Evolutionary conservation across 2,797 vertebrate species (phyloP), one percentile per base, ranked within the genome.

Genomic region (Limosa lapponica): DNA sequence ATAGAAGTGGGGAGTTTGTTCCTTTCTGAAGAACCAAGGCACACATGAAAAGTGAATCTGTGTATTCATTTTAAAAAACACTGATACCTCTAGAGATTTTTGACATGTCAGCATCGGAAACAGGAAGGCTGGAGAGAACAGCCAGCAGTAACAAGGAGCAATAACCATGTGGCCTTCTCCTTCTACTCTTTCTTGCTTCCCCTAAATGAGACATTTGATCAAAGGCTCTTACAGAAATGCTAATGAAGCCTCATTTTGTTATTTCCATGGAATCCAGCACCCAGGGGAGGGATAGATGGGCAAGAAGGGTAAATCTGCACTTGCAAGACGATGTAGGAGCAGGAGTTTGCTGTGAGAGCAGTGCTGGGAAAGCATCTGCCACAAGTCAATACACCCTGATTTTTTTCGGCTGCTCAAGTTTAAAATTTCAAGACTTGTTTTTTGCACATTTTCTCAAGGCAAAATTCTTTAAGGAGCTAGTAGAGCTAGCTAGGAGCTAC

Each of bases 81-180:
- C n/a, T 64, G 52, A 44, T 4, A 8, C 74, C 95, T 80, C 92
- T 78, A 67, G 92, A 80, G 92, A 57, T 73, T 94, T 96, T 67
- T 94, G 52, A 86, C 27, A 46, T 64, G 54, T 84, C 71, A 92
- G 67, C 86, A 77, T 87, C 59, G 44, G 95, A 96, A 96, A 87
- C 83, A 97, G 90, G 93, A 96, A 96, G 81, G 92, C 93, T 93
- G 78, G 84, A 92, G 83, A 97, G 83, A 94, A 96, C 71, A 94
- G 92, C 83, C 80, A 97, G 96, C 59, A 94, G 95, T 90, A 85
- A 95, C 64, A 90, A 80, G 81, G 92, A 93, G 66, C 57, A 85
- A 82, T 67, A 96, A 92, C 67, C 64, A 85, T 87, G 90, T 67
- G 83, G 52, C 34, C 83, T 94, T 92, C 83, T 93, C 61, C 82